Evolutionary conservation across 1,140 invertebrate species (phyloP).

Genomic region (Saccostrea cuccullata): DNA sequence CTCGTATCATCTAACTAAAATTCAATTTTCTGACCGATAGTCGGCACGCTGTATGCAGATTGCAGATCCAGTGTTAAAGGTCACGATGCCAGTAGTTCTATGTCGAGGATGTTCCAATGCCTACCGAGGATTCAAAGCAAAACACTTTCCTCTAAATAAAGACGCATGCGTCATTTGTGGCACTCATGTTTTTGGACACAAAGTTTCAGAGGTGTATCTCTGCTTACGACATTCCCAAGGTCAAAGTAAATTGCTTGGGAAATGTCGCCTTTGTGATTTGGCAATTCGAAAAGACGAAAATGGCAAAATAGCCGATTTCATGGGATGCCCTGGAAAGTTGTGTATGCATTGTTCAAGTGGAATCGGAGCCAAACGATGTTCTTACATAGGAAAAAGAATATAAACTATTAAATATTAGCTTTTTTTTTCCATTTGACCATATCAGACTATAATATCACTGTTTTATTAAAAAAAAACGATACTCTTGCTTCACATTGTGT

Average conservation of each 20-base stretch:
- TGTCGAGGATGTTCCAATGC: background rate
- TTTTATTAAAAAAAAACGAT: too few species aligned
- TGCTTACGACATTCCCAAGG: background rate
- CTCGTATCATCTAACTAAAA: too few species aligned
- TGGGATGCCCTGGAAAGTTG: constrained; percentile 2
- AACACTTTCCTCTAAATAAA: background rate
- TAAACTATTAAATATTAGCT: background rate
- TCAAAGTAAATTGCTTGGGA: background rate
- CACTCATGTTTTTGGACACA: background rate
- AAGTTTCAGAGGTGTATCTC: background rate
- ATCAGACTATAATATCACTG: background rate
- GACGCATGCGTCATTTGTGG: constrained; percentile 16
- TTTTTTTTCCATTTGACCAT: background rate
- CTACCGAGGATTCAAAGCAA: background rate
- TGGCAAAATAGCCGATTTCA: background rate
- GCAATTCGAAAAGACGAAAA: background rate
- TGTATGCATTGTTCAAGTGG: background rate
- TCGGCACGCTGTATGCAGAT: constrained; percentile 6
- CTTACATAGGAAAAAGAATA: constrained; percentile 10
- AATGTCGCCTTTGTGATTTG: background rate
- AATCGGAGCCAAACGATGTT: background rate
- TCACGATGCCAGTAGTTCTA: background rate
- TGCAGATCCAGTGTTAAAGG: constrained; percentile 16
- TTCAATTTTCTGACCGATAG: background rate
- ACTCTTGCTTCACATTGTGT: too few species aligned